These are phyloP conservation scores for Neolamprologus variostigma DNA, from an alignment of 2,113 vertebrate genomes.

Conservation along the genomic window DNA sequence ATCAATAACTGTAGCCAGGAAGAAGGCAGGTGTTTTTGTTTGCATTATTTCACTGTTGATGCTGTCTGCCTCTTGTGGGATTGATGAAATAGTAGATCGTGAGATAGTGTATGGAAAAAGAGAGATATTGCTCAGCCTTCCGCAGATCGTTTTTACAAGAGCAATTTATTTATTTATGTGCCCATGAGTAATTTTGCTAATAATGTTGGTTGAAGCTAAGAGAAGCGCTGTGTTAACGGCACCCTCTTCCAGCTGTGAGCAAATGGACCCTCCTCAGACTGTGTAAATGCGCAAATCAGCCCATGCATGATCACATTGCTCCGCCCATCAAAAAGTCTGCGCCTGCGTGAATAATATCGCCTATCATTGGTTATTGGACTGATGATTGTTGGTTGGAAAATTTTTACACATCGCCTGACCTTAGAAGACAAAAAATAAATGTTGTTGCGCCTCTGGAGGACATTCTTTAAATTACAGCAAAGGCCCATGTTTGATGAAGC, in stretches of 20 bases:
- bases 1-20: background rate
- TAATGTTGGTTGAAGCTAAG: background rate
- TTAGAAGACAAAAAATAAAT: no score
- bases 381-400: no score
- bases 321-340: no score
- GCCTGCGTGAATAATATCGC: no score
- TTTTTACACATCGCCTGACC: no score
- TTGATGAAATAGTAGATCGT: background rate
- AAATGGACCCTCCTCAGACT: background rate
- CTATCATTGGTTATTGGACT: no score
- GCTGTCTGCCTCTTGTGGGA: background rate
- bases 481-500: no score
- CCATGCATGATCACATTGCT: no score
- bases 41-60: background rate
- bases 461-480: no score
- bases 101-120: background rate
- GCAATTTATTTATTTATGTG: background rate
- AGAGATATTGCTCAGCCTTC: background rate
- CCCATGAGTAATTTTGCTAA: background rate
- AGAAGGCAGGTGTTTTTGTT: background rate
- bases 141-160: background rate
- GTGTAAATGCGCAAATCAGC: no score
- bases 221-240: background rate
- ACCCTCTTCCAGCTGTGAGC: background rate
- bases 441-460: no score